phyloP scores from a whole-genome alignment of 2,888 invertebrate genomes.

The Desoria tigrina region DNA sequence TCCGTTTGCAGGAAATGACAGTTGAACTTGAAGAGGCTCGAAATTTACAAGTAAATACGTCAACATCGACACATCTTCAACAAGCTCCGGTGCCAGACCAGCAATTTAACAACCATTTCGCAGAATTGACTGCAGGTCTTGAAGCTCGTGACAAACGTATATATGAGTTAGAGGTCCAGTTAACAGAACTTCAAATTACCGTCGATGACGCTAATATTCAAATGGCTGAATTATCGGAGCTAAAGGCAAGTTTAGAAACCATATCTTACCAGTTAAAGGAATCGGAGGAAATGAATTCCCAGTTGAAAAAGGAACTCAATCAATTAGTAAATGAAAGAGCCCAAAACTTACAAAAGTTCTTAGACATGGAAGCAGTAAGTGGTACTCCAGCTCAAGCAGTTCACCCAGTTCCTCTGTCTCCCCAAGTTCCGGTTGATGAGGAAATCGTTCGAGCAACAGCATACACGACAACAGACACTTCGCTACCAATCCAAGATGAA shows the following conservation, averaged over 20 bases:
- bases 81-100: not conserved
- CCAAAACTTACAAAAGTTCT: slow-evolving; percentile 11
- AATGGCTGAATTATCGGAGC: slow-evolving; percentile 24
- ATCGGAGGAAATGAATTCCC: slow-evolving; percentile 12
- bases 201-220: slow-evolving; percentile 35
- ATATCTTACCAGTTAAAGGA: slow-evolving; percentile 15
- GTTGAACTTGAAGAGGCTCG: slow-evolving; percentile 11
- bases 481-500: not conserved
- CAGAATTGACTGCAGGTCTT: not conserved
- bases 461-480: slow-evolving; percentile 23
- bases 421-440: slow-evolving; percentile 8
- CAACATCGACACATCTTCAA: not conserved
- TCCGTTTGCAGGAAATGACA: not conserved
- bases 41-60: not conserved
- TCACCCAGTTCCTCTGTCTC: not conserved
- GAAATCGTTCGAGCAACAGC: slow-evolving; percentile 18
- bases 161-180: slow-evolving; percentile 34
- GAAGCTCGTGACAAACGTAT: slow-evolving; percentile 27
- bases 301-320: slow-evolving; percentile 10
- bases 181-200: slow-evolving; percentile 30
- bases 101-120: not conserved
- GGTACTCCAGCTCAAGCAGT: not conserved
- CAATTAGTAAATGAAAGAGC: slow-evolving; percentile 14
- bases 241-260: slow-evolving; percentile 22
- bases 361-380: slow-evolving; percentile 24